Evolutionary conservation across 35 echinoderm and acorn worm species (phyloP).

Genomic region (Lytechinus variegatus): DNA sequence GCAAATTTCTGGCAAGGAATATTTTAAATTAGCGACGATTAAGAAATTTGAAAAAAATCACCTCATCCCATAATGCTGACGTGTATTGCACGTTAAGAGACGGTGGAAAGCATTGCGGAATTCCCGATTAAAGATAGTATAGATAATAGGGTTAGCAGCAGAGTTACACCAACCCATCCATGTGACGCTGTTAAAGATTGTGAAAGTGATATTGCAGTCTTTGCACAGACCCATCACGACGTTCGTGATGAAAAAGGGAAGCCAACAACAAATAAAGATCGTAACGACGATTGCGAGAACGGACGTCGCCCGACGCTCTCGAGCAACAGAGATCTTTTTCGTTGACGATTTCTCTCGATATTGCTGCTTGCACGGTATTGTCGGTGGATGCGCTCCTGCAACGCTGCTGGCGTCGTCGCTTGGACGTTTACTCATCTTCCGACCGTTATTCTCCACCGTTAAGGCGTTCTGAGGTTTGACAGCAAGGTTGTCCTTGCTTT

Average conservation of each 20-base stretch:
- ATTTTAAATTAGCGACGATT: neutral
- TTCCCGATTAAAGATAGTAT: conserved; percentile 97
- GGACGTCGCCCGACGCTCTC: conserved; percentile 88
- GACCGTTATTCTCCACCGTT: conserved; percentile 40
- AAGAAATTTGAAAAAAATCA: neutral
- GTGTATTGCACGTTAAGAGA: conserved; percentile 31
- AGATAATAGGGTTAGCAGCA: conserved; percentile 88
- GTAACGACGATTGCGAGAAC: conserved; percentile 90
- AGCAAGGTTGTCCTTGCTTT: conserved; percentile 42
- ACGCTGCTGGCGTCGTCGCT: conserved; percentile 49
- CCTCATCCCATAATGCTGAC: neutral
- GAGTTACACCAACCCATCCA: conserved; percentile 98
- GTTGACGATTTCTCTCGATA: conserved; percentile 44
- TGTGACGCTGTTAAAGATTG: conserved; percentile 75
- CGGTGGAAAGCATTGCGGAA: conserved; percentile 85
- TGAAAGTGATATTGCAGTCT: conserved; percentile 64
- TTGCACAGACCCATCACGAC: conserved; percentile 77
- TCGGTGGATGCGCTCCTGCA: neutral
- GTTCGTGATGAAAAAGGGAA: conserved; percentile 98
- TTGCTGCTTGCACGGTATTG: neutral
- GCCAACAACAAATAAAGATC: conserved; percentile 92
- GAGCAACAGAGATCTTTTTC: conserved; percentile 89
- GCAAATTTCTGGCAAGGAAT: conserved; percentile 11
- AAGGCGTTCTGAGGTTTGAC: conserved; percentile 50
- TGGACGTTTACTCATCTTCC: conserved; percentile 35